A percentile compares a stretch with the other conserved stretches of the same genome.
phyloP scores from a whole-genome alignment of 1,140 invertebrate genomes.

The Sarcophaga bullata region DNA sequence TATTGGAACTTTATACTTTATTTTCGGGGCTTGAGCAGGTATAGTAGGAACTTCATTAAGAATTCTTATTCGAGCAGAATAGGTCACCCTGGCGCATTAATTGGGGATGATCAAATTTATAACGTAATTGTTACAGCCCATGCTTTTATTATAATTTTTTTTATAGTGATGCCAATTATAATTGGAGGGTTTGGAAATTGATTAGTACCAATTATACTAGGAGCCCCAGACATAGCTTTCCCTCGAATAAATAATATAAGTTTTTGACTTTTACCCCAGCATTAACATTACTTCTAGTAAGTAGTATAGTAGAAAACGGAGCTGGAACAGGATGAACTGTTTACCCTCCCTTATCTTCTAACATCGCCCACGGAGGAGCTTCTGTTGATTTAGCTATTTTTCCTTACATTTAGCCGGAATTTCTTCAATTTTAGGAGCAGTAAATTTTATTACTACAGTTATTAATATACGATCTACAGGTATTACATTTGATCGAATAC shows the following conservation, averaged over 20 bases:
- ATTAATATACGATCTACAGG: constrained; percentile 69
- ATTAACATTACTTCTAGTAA: not conserved
- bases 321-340: constrained; percentile 74
- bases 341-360: constrained; percentile 74
- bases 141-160: no score
- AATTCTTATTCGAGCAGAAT: no score
- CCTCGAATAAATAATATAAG: constrained; percentile 14
- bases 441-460: constrained; percentile 75
- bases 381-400: constrained; percentile 76
- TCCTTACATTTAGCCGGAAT: constrained; percentile 74
- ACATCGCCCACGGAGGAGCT: constrained; percentile 69
- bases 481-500: constrained; percentile 68
- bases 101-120: no score
- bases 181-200: no score
- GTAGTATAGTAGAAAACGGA: not conserved
- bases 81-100: no score
- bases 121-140: no score
- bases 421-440: constrained; percentile 74
- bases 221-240: not conserved
- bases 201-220: not conserved
- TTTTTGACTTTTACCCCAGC: constrained; percentile 17
- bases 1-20: no score
- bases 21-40: no score
- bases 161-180: no score
- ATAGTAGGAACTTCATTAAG: no score